Percentiles rank a stretch among this genome's conserved stretches.
These are phyloP conservation scores for Neoaliturus tenellus DNA, from an alignment of 2,888 invertebrate genomes.

Conservation along the genomic window DNA sequence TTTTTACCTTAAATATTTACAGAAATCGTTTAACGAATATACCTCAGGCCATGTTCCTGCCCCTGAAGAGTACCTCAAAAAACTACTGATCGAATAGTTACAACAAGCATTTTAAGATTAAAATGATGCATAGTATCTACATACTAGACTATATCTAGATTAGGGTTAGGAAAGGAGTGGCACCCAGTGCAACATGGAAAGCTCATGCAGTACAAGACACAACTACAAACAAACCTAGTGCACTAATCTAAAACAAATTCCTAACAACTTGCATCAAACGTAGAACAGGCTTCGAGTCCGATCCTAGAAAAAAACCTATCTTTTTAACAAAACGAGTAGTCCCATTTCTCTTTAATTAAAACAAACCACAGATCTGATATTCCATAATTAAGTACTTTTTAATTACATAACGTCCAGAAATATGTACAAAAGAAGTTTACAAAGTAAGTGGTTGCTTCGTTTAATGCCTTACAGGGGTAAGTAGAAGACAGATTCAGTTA, in stretches of 20 bases:
- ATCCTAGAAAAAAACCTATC: no score
- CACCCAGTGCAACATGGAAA: conserved; percentile 43
- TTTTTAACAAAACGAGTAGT: no score
- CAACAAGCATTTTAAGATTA: no score
- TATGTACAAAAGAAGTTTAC: conserved; percentile 3
- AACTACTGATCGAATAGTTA: no score
- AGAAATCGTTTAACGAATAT: no score
- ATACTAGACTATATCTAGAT: not conserved
- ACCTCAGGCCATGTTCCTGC: no score
- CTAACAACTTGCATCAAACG: conserved; percentile 54
- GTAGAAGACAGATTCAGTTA: not conserved
- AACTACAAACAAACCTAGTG: not conserved
- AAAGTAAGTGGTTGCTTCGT: not conserved
- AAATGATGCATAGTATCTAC: not conserved
- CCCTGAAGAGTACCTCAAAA: no score
- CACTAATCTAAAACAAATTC: conserved; percentile 31
- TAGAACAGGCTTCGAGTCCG: conserved; percentile 32
- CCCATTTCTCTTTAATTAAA: no score
- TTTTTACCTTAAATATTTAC: no score
- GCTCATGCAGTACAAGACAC: conserved; percentile 27
- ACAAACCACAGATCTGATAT: no score
- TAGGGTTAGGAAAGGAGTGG: conserved; percentile 49
- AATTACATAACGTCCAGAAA: no score
- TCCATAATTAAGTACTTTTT: no score
- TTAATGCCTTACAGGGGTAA: not conserved